phyloP scores from a whole-genome alignment of 2,797 vertebrate species.

The Sebastes kiyomatsui region DNA sequence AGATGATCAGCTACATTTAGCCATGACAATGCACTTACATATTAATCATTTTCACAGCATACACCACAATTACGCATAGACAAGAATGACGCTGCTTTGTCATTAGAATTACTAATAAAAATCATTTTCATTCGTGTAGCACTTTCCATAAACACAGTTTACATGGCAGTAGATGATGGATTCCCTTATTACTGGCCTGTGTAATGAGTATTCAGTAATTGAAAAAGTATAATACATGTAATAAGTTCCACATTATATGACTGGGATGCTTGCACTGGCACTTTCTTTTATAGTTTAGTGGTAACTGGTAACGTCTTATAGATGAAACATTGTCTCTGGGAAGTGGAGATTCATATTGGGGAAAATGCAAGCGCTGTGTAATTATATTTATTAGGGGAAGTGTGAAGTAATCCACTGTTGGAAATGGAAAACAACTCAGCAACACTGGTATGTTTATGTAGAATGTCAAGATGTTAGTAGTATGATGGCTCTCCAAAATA shows the following conservation, averaged over 20 bases:
- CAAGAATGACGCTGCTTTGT: conserved; percentile 3
- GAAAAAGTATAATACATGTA: conserved; percentile 7
- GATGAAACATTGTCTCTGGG: background rate
- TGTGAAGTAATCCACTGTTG: background rate
- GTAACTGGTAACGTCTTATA: background rate
- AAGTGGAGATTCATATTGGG: background rate
- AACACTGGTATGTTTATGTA: conserved; percentile 64
- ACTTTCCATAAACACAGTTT: conserved; percentile 35
- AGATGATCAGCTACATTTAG: conserved; percentile 30
- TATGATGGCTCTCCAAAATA: conserved; percentile 64
- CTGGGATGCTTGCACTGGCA: background rate
- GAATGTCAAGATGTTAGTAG: conserved; percentile 73
- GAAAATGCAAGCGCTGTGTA: background rate
- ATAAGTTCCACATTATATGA: background rate
- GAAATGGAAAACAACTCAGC: conserved; percentile 49
- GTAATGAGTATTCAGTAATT: conserved; percentile 24
- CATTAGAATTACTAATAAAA: conserved; percentile 37
- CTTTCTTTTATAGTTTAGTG: background rate
- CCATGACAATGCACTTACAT: conserved; percentile 2
- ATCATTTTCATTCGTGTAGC: conserved; percentile 16
- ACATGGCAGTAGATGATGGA: conserved; percentile 38
- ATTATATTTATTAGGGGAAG: background rate
- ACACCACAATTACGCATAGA: conserved; percentile 10
- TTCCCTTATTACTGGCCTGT: conserved; percentile 18
- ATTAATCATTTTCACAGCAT: conserved; percentile 36